phyloP scores from a whole-genome alignment of 2,797 vertebrate species.

The Sibirionetta formosa region DNA sequence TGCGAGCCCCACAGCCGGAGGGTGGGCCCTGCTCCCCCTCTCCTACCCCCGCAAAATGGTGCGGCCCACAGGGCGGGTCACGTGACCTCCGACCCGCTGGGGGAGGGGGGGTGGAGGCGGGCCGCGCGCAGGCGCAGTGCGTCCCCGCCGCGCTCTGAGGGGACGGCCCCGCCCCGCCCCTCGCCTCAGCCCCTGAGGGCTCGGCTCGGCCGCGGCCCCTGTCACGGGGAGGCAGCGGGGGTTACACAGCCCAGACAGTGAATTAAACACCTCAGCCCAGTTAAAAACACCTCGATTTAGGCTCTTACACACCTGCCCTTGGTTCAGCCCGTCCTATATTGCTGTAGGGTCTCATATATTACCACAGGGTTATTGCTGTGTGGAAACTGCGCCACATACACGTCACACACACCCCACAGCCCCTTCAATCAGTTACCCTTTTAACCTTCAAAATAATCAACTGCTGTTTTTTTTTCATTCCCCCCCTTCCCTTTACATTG shows the following conservation, averaged over 20 bases:
- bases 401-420: background rate
- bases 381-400: rapidly evolving
- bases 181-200: no score
- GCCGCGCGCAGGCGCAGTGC: background rate
- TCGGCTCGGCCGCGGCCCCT: no score
- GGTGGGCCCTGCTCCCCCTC: no score
- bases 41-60: no score
- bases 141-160: no score
- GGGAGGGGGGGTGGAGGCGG: background rate
- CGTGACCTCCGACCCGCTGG: no score
- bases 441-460: background rate
- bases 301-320: background rate
- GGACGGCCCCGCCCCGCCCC: no score
- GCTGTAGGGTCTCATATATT: rapidly evolving
- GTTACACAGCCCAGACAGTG: no score
- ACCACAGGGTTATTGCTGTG: background rate
- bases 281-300: background rate
- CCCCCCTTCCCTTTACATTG: rapidly evolving
- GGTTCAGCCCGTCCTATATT: rapidly evolving
- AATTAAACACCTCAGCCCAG: no score
- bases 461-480: rapidly evolving
- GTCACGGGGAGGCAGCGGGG: no score
- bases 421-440: rapidly evolving
- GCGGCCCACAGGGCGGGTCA: no score
- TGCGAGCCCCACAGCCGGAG: background rate